phyloP scores from a whole-genome alignment of 2,113 vertebrate species.

The Pantherophis guttatus region DNA sequence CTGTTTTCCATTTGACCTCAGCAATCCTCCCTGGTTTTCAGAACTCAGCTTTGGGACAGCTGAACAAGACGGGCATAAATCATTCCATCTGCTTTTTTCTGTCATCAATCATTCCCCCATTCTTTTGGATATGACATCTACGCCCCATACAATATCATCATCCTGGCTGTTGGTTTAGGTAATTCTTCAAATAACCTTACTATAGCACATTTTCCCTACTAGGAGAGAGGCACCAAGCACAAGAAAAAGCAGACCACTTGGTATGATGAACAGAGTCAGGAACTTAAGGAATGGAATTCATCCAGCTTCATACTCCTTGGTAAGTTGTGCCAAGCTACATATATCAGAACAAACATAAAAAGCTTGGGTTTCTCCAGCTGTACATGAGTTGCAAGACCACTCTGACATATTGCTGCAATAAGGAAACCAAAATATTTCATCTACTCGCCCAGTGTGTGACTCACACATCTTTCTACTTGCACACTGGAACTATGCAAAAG shows the following conservation, averaged over 20 bases:
- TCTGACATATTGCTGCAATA: background rate
- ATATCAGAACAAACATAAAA: background rate
- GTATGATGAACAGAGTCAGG: too few species aligned
- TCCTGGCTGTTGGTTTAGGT: background rate
- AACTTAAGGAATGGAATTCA: background rate
- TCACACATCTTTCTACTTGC: background rate
- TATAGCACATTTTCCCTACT: background rate
- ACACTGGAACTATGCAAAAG: background rate
- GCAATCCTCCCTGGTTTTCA: slow-evolving; percentile 8
- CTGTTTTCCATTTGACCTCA: slow-evolving; percentile 6
- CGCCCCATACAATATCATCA: background rate
- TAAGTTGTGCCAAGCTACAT: background rate
- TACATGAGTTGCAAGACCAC: background rate
- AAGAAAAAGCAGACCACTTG: background rate
- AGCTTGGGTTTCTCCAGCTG: background rate
- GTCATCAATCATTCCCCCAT: rapidly evolving
- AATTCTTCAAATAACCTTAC: background rate
- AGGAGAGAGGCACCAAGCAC: background rate
- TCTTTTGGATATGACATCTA: background rate
- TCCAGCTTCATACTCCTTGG: background rate
- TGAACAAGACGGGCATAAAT: background rate
- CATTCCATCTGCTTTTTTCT: slow-evolving; percentile 9
- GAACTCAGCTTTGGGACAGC: slow-evolving; percentile 7
- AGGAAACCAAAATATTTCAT: background rate
- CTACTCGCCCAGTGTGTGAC: slow-evolving; percentile 2